phyloP scores from a whole-genome alignment of 2,797 vertebrate genomes.

The Enteromius treurensis region DNA sequence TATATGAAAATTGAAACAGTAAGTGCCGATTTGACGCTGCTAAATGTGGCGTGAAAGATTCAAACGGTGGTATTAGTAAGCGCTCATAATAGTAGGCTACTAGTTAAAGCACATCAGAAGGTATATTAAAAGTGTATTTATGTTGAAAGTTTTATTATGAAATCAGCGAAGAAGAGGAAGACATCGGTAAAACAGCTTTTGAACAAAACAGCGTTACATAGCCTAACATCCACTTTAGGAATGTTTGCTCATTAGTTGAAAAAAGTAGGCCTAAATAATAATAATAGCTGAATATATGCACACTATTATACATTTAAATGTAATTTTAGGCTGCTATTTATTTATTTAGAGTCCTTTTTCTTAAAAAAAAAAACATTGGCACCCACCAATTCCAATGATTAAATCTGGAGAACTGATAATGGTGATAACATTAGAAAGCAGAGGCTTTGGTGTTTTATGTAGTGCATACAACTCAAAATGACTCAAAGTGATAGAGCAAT shows the following conservation, averaged over 20 bases:
- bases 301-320: neutral
- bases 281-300: neutral
- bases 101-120: neutral
- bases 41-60: neutral
- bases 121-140: neutral
- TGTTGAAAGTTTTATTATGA: too few relatives aligned
- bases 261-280: neutral
- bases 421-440: neutral
- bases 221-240: slow-evolving; percentile 1
- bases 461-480: neutral
- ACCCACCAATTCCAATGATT: neutral
- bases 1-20: neutral
- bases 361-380: neutral
- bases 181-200: neutral
- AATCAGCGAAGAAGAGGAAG: neutral
- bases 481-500: slow-evolving; percentile 7
- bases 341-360: neutral
- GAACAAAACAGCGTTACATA: neutral
- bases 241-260: neutral
- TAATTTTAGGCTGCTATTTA: neutral
- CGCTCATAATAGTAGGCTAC: neutral
- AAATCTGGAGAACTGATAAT: neutral
- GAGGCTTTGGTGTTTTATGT: neutral
- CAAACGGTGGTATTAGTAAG: neutral
- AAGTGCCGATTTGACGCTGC: neutral